These are phyloP conservation scores for Drosophila biarmipes DNA, from an alignment of 1,140 invertebrate species.

Conservation along the genomic window DNA sequence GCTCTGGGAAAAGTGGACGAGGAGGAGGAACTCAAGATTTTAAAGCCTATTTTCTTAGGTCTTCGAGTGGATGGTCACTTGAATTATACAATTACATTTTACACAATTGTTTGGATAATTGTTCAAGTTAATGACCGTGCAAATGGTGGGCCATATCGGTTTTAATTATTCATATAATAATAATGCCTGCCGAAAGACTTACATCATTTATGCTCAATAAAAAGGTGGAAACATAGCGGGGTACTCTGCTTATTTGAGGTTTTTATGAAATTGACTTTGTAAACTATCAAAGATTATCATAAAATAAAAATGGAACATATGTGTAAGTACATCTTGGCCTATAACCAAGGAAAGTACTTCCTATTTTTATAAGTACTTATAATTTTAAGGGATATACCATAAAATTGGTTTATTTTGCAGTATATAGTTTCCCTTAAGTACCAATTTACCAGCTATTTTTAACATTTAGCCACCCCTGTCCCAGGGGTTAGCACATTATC, in stretches of 20 bases:
- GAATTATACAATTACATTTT: conserved; percentile 24
- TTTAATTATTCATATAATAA: conserved; percentile 24
- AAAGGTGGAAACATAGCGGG: neutral
- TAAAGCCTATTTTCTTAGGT: conserved; percentile 16
- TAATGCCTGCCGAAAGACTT: neutral
- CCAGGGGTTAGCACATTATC: conserved; percentile 3
- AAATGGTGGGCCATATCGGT: conserved; percentile 11
- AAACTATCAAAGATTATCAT: neutral
- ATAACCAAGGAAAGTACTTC: too few relatives aligned
- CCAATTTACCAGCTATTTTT: neutral
- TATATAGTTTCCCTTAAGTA: conserved; percentile 1
- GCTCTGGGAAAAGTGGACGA: conserved; percentile 23
- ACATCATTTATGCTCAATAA: neutral
- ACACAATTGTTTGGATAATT: conserved; percentile 31
- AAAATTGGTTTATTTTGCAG: too few relatives aligned
- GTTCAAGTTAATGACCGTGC: conserved; percentile 7
- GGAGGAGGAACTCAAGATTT: neutral
- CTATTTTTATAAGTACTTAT: too few relatives aligned
- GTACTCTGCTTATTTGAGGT: neutral
- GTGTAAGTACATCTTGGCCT: too few relatives aligned
- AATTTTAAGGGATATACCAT: too few relatives aligned
- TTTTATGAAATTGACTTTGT: neutral
- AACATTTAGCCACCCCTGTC: neutral
- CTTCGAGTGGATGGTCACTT: conserved; percentile 18
- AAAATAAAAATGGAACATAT: neutral